Evolutionary conservation across 1,140 invertebrate genomes (phyloP), one percentile per base, ranked within the genome.

Genomic region (Pemphigus obesinymphae): DNA sequence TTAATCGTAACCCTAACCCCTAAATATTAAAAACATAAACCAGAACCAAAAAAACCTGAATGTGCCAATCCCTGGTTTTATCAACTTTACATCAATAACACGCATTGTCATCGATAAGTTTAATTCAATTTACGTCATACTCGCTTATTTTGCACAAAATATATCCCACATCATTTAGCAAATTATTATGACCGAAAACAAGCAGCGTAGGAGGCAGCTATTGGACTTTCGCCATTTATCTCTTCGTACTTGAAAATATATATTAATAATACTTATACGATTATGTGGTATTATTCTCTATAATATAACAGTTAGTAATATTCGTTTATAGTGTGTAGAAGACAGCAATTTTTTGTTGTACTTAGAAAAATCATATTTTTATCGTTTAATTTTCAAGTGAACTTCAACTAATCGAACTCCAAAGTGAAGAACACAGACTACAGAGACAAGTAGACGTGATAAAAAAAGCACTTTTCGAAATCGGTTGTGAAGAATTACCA

Each of bases 401-500:
- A 70, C 48, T 85, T 85, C 90, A 91, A 84, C 83, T 91, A 43
- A 88, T 90, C 37, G 89, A 90, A 84, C 85, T 96, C 63, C 90
- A 91, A 82, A 95, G 94, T 85, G 91, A 91, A 83, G 94, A 96
- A 86, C 91, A 93, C 75, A 95, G 94, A 86, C 90, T 94, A 85
- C 90, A 92, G 48, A 91, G 91, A 83, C 92, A 96, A 86, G 90
- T 92, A 7, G 93, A 96, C 84, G 90, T 95, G 83, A 95, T 97
- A 80, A 91, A 92, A 83, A 90, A 91, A 48, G 93, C 95, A n/a
- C 87, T 97, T 48, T 93, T 93, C 82, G 92, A 94, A 86, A 89
- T 96, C 7, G 95, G 95, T 45, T 95, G 94, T 84, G 93, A 95
- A 86, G 93, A 95, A 87, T 90, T 94, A 61, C 94, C 95, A 37